Conservation (phyloP, 2,888 invertebrate species). For the Syrista parreyssii region DNA sequence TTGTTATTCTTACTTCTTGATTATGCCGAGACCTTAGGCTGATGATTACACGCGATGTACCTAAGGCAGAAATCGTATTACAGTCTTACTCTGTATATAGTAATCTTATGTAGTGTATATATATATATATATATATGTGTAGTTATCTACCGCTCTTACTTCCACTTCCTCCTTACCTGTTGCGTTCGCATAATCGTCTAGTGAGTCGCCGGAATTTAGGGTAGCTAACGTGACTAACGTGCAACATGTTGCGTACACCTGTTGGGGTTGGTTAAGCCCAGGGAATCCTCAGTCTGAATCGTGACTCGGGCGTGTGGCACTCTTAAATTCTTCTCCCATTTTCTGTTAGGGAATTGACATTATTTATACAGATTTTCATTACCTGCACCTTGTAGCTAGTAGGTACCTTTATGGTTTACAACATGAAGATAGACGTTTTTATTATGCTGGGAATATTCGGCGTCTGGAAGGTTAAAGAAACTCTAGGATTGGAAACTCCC, state of each 20-base stretch:
- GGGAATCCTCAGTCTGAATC: neutral
- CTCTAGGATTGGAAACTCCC: neutral
- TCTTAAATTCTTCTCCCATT: neutral
- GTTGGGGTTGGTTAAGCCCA: slow-evolving; percentile 15
- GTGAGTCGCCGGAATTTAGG: neutral
- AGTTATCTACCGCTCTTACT: slow-evolving; percentile 9
- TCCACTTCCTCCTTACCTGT: slow-evolving; percentile 30
- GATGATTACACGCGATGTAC: neutral
- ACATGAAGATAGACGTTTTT: neutral
- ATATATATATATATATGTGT: neutral
- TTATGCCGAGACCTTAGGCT: neutral
- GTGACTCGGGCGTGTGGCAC: neutral
- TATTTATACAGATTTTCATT: neutral
- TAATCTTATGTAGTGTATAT: neutral
- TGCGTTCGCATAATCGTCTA: slow-evolving; percentile 25
- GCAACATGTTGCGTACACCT: slow-evolving; percentile 28
- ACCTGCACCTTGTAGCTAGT: neutral
- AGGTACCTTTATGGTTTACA: neutral
- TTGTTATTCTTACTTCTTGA: neutral
- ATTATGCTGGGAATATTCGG: neutral
- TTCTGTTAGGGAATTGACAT: neutral
- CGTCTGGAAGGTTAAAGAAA: neutral
- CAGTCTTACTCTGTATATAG: neutral
- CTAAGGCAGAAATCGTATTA: neutral
- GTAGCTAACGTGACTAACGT: slow-evolving; percentile 3